These are phyloP conservation scores for Mastigias papua DNA, from an alignment of 30 jellyfish, hydroid and myxozoan genomes.

Conservation along the genomic window DNA sequence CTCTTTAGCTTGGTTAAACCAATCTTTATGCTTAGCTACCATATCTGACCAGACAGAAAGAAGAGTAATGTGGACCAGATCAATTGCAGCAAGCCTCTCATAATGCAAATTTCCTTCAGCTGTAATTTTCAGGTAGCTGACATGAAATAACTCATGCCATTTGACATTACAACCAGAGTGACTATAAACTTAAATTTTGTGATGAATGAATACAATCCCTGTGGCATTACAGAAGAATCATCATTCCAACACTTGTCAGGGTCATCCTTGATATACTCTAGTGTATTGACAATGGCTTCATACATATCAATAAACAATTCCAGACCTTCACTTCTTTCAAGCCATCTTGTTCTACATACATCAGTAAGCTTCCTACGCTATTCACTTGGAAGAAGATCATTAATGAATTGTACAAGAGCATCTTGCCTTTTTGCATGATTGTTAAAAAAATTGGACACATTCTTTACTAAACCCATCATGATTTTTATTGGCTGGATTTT, in stretches of 20 bases:
- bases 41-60: not conserved
- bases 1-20: not conserved
- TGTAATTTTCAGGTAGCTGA: not conserved
- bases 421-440: not conserved
- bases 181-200: not conserved
- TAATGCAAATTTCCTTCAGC: not conserved
- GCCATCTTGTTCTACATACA: not conserved
- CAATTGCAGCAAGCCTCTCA: not conserved
- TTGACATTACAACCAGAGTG: not conserved
- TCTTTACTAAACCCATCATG: slow-evolving; percentile 18
- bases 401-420: not conserved
- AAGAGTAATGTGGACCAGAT: not conserved
- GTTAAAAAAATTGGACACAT: not conserved
- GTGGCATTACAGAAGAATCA: not conserved
- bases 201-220: not conserved
- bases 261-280: not conserved
- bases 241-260: not conserved
- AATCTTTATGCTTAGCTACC: not conserved
- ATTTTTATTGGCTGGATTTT: slow-evolving; percentile 22
- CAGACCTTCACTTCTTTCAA: not conserved
- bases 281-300: not conserved
- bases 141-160: not conserved
- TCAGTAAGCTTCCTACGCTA: not conserved
- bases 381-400: not conserved
- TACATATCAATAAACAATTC: not conserved